Evolutionary conservation across 2,113 vertebrate species (phyloP), one percentile per base, ranked within the genome.

Genomic region (Carassius auratus): DNA sequence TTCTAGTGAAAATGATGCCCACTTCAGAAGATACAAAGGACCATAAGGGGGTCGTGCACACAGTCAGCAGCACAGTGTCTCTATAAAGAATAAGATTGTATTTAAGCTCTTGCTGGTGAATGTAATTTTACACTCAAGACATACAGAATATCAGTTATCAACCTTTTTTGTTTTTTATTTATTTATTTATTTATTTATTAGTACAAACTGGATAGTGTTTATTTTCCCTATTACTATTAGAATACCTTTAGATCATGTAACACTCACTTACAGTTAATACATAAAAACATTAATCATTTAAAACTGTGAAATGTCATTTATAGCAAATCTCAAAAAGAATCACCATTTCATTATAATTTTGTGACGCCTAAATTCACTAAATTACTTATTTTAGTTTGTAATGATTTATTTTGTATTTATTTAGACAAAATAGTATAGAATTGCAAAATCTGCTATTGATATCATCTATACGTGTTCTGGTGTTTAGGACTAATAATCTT

Each of bases 21-120:
- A 81, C 77, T 87, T 87, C 69, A 81, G 83, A 81, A 75, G 64
- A 81, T 77, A 36, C 55, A 82, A 86, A 86, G 48, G 15, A 83
- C 38, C 71, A 85, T 69, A 69, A 73, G 12, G 69, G 19, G 61
- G n/a, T 33, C 7, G 30, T 76, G 36, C 6, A 21, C 23, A 38
- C 74, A 52, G 36, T 66, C 21, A 42, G 45, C n/a, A 48, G 64
- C 59, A 86, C 76, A 84, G 38, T 33, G 21, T 62, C 55, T 76
- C 61, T 33, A 36, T 50, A 69, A 50, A 81, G 9, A 26, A 30
- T 21, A 50, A n/a, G 8, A 3, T 6, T 26, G 59, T 26, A 45
- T 68, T 50, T 8, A 36, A 33, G 26, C 15, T 77, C 10, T 8
- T 77, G 26, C 15, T 36, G 50, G 52, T 57, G 26, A 33, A 36